Percentiles rank a stretch among this genome's conserved stretches.
Evolutionary conservation across 2,113 vertebrate species (phyloP).

Genomic region (Bungarus multicinctus): DNA sequence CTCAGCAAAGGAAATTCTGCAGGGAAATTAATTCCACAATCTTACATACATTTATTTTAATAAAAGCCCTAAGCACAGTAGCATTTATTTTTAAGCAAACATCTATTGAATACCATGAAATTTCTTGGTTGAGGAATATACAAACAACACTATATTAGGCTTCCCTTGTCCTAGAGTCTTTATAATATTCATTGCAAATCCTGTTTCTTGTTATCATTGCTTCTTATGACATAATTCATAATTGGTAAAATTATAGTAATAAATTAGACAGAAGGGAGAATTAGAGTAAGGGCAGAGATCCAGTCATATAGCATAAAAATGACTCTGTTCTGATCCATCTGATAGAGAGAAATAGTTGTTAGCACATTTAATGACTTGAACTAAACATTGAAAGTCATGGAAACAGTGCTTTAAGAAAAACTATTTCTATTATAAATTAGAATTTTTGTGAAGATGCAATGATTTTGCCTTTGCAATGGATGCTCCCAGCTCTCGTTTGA

Average conservation of each 20-base stretch:
- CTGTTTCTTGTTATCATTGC: background rate
- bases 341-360: background rate
- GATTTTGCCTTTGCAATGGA: background rate
- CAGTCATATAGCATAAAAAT: background rate
- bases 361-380: background rate
- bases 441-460: background rate
- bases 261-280: background rate
- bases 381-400: too few species aligned
- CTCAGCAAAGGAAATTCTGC: background rate
- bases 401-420: background rate
- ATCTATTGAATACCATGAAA: background rate
- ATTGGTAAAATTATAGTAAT: background rate
- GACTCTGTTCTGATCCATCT: background rate
- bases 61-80: background rate
- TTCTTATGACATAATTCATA: background rate
- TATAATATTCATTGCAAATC: background rate
- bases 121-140: background rate
- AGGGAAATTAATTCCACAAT: background rate
- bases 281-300: background rate
- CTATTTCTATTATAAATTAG: background rate
- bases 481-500: background rate
- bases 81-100: background rate
- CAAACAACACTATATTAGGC: background rate
- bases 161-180: background rate
- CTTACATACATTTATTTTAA: background rate